Evolutionary conservation across 2,888 invertebrate genomes (phyloP).

Genomic region (Azorinus chamasolen): DNA sequence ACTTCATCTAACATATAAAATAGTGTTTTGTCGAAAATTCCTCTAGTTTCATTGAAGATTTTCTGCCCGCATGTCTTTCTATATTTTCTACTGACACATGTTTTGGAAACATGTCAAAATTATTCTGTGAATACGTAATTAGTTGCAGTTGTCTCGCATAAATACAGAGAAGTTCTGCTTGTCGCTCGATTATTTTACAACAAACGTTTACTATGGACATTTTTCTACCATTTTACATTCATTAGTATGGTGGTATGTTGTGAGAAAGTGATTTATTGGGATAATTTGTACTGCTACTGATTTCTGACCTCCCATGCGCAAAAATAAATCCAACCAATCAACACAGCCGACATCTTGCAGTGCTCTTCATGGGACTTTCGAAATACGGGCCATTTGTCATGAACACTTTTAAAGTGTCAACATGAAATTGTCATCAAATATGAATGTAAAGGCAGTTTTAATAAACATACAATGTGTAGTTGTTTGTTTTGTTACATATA

Average conservation of each 20-base stretch:
- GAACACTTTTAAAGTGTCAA: too few relatives aligned
- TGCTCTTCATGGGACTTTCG: slow-evolving; percentile 7
- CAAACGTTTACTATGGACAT: background rate
- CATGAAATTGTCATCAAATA: too few relatives aligned
- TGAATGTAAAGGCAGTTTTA: too few relatives aligned
- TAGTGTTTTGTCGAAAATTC: slow-evolving; percentile 3
- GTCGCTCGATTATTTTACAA: background rate
- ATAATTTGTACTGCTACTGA: background rate
- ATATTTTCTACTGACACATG: slow-evolving; percentile 53
- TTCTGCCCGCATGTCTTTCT: slow-evolving; percentile 22
- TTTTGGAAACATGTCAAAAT: slow-evolving; percentile 63
- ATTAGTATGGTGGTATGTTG: background rate
- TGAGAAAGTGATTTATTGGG: background rate
- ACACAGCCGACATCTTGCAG: slow-evolving; percentile 5
- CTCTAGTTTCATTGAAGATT: slow-evolving; percentile 60
- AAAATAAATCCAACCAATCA: slow-evolving; percentile 37
- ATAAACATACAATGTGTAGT: too few relatives aligned
- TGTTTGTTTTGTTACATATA: too few relatives aligned
- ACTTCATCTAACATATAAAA: slow-evolving; percentile 7
- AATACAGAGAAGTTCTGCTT: slow-evolving; percentile 1
- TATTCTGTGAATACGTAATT: slow-evolving; percentile 31
- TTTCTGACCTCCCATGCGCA: background rate
- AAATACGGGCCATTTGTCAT: background rate
- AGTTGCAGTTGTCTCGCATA: slow-evolving; percentile 11
- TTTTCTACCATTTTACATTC: slow-evolving; percentile 27